Conservation (phyloP, 2,797 vertebrate species). For the Eulemur albifrons region DNA sequence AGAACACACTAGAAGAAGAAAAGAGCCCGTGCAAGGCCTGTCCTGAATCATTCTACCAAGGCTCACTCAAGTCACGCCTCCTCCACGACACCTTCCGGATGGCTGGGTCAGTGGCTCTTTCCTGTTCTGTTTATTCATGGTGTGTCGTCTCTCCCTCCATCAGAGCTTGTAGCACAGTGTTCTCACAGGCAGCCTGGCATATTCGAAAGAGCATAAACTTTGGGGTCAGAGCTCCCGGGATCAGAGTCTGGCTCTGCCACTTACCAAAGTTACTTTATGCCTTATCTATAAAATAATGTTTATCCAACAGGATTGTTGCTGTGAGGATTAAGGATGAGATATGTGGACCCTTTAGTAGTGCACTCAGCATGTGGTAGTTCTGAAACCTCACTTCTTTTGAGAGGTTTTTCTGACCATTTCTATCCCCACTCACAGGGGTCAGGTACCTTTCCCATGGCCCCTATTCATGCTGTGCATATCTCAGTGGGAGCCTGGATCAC, state of each 20-base stretch:
- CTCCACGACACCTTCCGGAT: fast-evolving
- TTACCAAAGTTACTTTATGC: not conserved
- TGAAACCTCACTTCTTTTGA: not conserved
- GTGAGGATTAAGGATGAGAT: not conserved
- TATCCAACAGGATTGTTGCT: not conserved
- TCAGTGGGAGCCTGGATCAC: not conserved
- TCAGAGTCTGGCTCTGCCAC: not conserved
- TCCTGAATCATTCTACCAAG: not conserved
- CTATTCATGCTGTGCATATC: not conserved
- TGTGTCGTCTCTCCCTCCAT: not conserved
- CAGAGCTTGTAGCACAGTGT: not conserved
- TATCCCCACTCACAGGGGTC: not conserved
- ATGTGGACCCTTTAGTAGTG: not conserved
- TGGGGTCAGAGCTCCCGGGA: not conserved
- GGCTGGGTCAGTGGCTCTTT: not conserved
- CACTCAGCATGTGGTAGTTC: not conserved
- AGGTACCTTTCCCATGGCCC: not conserved
- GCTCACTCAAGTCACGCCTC: not conserved
- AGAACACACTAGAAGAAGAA: not conserved
- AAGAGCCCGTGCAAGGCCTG: not conserved
- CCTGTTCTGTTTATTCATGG: not conserved
- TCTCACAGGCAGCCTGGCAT: not conserved
- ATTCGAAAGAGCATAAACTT: not conserved
- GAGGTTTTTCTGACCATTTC: not conserved
- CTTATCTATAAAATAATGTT: not conserved